Conservation (phyloP, 2,888 invertebrate species). For the Flexamia atlantica region DNA sequence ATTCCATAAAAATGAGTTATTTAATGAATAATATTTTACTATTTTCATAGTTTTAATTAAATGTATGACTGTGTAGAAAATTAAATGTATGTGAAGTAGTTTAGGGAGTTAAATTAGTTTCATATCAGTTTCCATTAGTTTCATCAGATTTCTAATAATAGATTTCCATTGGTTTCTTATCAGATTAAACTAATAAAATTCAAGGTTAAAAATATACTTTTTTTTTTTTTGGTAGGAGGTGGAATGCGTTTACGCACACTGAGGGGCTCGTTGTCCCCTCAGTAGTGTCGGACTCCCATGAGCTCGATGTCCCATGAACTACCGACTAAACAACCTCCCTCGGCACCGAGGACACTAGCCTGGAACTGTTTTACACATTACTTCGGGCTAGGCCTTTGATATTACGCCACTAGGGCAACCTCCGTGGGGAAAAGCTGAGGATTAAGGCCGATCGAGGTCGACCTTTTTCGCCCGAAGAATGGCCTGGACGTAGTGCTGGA, state of each 20-base stretch:
- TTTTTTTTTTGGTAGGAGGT: neutral
- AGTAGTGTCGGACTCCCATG: slow-evolving; percentile 11
- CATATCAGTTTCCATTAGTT: too few relatives aligned
- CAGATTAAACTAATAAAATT: too few relatives aligned
- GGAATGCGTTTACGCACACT: slow-evolving; percentile 21
- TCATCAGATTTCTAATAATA: too few relatives aligned
- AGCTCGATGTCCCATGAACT: slow-evolving; percentile 1
- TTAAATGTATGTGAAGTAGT: too few relatives aligned
- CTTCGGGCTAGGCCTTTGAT: neutral
- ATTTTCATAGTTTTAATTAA: too few relatives aligned
- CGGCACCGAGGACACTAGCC: slow-evolving; percentile 35
- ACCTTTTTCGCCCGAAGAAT: slow-evolving; percentile 23
- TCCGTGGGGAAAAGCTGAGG: neutral
- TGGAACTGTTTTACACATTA: slow-evolving; percentile 36
- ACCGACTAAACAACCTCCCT: slow-evolving; percentile 17
- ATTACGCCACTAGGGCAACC: neutral
- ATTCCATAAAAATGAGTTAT: too few relatives aligned
- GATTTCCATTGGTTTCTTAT: too few relatives aligned
- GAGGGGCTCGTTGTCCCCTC: neutral
- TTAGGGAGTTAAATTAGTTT: too few relatives aligned
- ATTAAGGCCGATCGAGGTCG: neutral
- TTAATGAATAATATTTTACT: too few relatives aligned
- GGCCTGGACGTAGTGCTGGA: neutral
- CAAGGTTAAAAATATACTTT: neutral
- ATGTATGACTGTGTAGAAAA: too few relatives aligned